phyloP scores from a whole-genome alignment of 2,797 vertebrate species.

The Geotrypetes seraphini region DNA sequence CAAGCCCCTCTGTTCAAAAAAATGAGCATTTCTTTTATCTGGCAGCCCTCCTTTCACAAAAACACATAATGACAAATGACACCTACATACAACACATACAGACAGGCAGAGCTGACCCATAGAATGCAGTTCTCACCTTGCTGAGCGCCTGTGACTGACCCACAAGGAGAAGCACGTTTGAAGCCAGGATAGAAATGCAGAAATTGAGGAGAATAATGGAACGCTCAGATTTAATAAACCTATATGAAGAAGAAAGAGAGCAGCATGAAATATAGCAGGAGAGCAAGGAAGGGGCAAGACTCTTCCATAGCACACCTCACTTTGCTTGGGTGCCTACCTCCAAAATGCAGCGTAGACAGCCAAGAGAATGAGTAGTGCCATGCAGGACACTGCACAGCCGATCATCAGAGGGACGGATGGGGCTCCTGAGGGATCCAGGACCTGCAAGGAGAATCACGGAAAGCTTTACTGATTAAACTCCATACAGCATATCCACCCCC shows the following conservation, averaged over 20 bases:
- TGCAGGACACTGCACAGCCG: conserved; percentile 92
- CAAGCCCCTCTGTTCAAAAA: neutral
- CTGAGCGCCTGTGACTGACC: conserved; percentile 95
- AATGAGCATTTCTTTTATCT: too few relatives aligned
- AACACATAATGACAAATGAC: too few relatives aligned
- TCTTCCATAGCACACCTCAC: too few relatives aligned
- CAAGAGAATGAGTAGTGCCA: conserved; percentile 84
- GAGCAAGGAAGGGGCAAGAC: neutral
- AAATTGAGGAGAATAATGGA: conserved; percentile 97
- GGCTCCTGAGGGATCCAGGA: conserved; percentile 78
- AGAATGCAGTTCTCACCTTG: conserved; percentile 89
- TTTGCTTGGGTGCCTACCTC: too few relatives aligned
- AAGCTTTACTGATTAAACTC: neutral
- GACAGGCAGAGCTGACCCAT: too few relatives aligned
- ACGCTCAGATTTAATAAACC: conserved; percentile 93
- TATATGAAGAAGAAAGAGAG: conserved; percentile 22
- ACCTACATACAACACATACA: too few relatives aligned
- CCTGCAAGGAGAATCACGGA: conserved; percentile 41
- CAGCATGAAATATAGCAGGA: neutral
- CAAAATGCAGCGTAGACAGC: conserved; percentile 93
- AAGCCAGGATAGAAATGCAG: conserved; percentile 93
- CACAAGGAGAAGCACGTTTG: conserved; percentile 92
- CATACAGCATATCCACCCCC: neutral
- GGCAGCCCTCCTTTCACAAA: neutral
- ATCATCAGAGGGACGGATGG: conserved; percentile 93